Percentiles rank a stretch among this genome's conserved stretches.
These are phyloP conservation scores for Siniperca obscura DNA, from an alignment of 2,797 vertebrate genomes.

Conservation along the genomic window DNA sequence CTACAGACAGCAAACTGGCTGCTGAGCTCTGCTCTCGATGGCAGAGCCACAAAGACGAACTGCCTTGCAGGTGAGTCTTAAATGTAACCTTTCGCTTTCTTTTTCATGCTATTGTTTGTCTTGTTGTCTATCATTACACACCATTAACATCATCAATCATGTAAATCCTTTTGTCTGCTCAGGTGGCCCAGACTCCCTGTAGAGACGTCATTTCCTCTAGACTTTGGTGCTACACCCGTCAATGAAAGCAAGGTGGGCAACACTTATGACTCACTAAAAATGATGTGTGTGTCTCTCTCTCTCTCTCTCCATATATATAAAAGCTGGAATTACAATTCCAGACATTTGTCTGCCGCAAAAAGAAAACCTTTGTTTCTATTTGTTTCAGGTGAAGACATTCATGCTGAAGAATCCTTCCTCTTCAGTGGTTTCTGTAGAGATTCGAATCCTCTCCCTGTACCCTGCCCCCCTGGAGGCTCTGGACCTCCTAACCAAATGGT, in stretches of 20 bases:
- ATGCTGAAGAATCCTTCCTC: conserved; percentile 93
- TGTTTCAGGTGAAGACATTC: conserved; percentile 90
- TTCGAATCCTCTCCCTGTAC: conserved; percentile 91
- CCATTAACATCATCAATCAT: neutral
- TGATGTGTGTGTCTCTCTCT: no score
- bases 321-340: neutral
- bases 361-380: neutral
- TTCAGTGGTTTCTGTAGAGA: conserved; percentile 91
- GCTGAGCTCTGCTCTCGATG: conserved; percentile 90
- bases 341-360: conserved; percentile 1
- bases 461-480: conserved; percentile 90
- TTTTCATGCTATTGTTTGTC: neutral
- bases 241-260: conserved; percentile 90
- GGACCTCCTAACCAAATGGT: conserved; percentile 94
- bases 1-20: conserved; percentile 90
- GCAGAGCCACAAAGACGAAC: conserved; percentile 87
- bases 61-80: conserved; percentile 88
- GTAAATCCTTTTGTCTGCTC: neutral
- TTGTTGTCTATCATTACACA: neutral
- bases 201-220: conserved; percentile 85
- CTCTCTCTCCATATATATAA: no score
- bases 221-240: conserved; percentile 93
- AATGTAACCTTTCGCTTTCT: neutral
- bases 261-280: neutral
- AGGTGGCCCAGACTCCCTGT: conserved; percentile 89